Evolutionary conservation across 37 sponge, comb jelly and placozoan genomes (phyloP).

Genomic region (Cliona cf. orientalis): DNA sequence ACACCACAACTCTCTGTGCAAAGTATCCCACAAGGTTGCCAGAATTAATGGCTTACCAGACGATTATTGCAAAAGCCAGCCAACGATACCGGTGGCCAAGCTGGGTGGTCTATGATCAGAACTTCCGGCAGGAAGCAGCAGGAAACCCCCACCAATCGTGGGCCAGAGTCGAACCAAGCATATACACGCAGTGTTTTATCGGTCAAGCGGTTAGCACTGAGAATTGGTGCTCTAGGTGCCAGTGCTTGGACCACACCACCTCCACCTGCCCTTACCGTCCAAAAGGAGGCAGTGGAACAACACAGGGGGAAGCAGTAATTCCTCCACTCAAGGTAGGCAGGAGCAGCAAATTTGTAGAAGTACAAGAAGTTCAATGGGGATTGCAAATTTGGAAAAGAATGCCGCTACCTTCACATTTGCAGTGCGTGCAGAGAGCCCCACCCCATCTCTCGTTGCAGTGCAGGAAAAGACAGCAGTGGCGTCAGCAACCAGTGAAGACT

Average conservation of each 20-base stretch:
- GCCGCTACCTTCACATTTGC: slow-evolving; percentile 21
- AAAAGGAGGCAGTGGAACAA: not conserved
- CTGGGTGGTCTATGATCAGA: slow-evolving; percentile 50
- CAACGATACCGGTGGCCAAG: slow-evolving; percentile 16
- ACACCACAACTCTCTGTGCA: not conserved
- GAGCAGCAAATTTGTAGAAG: slow-evolving; percentile 20
- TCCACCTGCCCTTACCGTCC: slow-evolving; percentile 18
- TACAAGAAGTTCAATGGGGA: slow-evolving; percentile 29
- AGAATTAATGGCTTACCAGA: slow-evolving; percentile 41
- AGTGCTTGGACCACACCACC: slow-evolving; percentile 9
- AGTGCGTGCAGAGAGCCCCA: slow-evolving; percentile 17
- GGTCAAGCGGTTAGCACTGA: not conserved
- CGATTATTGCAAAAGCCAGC: slow-evolving; percentile 28
- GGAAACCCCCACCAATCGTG: not conserved
- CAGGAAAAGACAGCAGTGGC: not conserved
- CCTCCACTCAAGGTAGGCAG: not conserved
- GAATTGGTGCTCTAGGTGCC: slow-evolving; percentile 25
- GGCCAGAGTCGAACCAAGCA: slow-evolving; percentile 43
- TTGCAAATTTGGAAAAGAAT: slow-evolving; percentile 32
- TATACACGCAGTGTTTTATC: slow-evolving; percentile 42
- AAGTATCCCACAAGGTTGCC: slow-evolving; percentile 7
- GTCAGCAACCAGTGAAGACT: not conserved
- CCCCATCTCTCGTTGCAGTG: not conserved
- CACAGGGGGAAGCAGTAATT: not conserved
- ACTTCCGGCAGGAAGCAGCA: slow-evolving; percentile 58